These are phyloP conservation scores for Halichoerus grypus DNA, from an alignment of 2,113 vertebrate genomes.

Conservation along the genomic window DNA sequence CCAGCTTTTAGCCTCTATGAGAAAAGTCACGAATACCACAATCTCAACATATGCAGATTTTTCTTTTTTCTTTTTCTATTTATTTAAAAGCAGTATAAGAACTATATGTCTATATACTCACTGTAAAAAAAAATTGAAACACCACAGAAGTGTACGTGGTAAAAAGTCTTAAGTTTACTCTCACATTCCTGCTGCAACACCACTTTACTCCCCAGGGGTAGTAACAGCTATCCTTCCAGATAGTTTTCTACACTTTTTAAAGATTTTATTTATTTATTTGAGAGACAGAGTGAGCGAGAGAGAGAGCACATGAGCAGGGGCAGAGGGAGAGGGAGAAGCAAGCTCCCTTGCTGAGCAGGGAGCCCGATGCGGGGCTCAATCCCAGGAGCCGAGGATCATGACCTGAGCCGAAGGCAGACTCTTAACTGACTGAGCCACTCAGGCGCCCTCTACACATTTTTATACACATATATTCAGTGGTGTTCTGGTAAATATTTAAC, in stretches of 20 bases:
- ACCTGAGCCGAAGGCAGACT: no score
- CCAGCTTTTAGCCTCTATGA: conserved; percentile 38
- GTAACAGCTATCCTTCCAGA: conserved; percentile 26
- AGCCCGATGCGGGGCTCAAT: no score
- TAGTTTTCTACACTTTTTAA: background rate
- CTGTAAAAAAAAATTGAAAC: background rate
- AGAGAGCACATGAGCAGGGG: no score
- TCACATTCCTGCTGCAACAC: background rate
- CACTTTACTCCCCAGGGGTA: background rate
- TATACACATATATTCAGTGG: background rate
- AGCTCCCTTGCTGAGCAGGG: no score
- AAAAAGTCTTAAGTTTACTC: background rate
- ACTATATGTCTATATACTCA: background rate
- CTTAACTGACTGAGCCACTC: no score
- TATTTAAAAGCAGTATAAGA: background rate
- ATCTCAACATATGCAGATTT: background rate
- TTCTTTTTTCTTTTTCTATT: background rate
- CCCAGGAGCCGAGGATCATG: no score
- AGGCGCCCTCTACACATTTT: background rate
- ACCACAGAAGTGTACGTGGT: background rate
- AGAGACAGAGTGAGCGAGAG: no score
- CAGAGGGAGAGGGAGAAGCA: no score
- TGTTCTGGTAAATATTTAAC: conserved; percentile 1
- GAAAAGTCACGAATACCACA: conserved; percentile 37
- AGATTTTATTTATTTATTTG: no score